These are phyloP conservation scores for Callocephalon fimbriatum DNA, from an alignment of 2,113 vertebrate species.

Conservation along the genomic window DNA sequence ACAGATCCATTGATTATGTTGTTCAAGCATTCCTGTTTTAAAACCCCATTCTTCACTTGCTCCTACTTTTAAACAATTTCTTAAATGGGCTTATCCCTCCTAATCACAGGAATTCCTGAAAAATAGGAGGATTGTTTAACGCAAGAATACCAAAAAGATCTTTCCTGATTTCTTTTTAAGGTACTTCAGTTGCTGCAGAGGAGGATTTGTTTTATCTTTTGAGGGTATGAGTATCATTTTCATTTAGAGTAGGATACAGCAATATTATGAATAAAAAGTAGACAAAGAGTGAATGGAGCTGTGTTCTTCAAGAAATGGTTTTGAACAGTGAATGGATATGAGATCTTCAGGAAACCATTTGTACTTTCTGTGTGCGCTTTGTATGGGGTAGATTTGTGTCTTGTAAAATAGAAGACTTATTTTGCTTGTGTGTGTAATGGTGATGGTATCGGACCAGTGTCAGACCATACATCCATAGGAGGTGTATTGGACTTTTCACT, in stretches of 20 bases:
- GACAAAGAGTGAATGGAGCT: not conserved
- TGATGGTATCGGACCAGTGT: not conserved
- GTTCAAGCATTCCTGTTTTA: not conserved
- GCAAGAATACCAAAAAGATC: not conserved
- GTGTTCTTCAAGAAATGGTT: not conserved
- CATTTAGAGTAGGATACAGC: not conserved
- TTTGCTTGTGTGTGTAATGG: not conserved
- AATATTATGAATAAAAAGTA: not conserved
- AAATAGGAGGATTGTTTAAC: not conserved
- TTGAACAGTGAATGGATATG: not conserved
- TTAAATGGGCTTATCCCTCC: not conserved
- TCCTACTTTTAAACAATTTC: not conserved
- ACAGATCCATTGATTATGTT: not conserved
- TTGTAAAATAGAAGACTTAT: not conserved
- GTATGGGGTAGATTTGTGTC: not conserved
- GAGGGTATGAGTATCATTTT: not conserved
- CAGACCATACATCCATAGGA: not conserved
- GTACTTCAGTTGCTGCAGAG: not conserved
- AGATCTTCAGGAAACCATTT: not conserved
- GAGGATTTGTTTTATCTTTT: not conserved
- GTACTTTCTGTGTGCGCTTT: not conserved
- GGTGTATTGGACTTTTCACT: not conserved
- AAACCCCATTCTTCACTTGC: not conserved
- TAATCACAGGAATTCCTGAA: not conserved
- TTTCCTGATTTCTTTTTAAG: not conserved